Evolutionary conservation across 2,113 vertebrate genomes (phyloP).

Genomic region (Forbesichthys papilliferus): DNA sequence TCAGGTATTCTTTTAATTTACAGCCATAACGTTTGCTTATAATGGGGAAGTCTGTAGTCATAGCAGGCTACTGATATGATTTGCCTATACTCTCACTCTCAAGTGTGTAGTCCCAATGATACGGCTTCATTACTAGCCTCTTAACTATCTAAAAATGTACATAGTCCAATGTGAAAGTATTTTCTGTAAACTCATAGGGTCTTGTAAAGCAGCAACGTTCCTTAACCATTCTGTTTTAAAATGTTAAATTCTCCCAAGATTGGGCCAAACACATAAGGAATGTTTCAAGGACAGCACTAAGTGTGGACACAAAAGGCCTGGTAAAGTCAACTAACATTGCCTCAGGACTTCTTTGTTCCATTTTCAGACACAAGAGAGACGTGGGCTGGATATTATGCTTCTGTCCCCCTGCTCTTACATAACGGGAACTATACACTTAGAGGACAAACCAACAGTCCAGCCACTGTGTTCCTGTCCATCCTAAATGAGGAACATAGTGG

Average conservation of each 20-base stretch:
- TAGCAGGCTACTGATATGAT: too few species aligned
- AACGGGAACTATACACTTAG: slow-evolving; percentile 32
- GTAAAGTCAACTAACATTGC: slow-evolving; percentile 50
- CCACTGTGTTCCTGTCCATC: slow-evolving; percentile 7
- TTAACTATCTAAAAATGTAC: too few species aligned
- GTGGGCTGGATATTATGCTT: slow-evolving; percentile 2
- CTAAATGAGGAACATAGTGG: slow-evolving; percentile 15
- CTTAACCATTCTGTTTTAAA: neutral
- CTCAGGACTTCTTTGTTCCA: slow-evolving; percentile 41
- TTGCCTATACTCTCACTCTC: too few species aligned
- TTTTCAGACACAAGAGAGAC: slow-evolving; percentile 40
- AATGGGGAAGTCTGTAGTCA: too few species aligned
- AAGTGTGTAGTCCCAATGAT: too few species aligned
- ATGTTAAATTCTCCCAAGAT: neutral
- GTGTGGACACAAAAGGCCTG: slow-evolving; percentile 18
- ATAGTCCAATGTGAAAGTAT: too few species aligned
- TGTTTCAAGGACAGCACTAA: slow-evolving; percentile 49
- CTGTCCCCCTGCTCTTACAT: slow-evolving; percentile 43
- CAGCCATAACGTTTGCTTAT: too few species aligned
- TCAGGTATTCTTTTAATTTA: too few species aligned
- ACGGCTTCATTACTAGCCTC: too few species aligned
- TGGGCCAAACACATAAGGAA: too few species aligned
- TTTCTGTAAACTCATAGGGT: too few species aligned
- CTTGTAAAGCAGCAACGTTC: too few species aligned
- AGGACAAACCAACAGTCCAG: slow-evolving; percentile 40